phyloP scores from a whole-genome alignment of 2,888 invertebrate species.

The Melikaiella ostensackeni region DNA sequence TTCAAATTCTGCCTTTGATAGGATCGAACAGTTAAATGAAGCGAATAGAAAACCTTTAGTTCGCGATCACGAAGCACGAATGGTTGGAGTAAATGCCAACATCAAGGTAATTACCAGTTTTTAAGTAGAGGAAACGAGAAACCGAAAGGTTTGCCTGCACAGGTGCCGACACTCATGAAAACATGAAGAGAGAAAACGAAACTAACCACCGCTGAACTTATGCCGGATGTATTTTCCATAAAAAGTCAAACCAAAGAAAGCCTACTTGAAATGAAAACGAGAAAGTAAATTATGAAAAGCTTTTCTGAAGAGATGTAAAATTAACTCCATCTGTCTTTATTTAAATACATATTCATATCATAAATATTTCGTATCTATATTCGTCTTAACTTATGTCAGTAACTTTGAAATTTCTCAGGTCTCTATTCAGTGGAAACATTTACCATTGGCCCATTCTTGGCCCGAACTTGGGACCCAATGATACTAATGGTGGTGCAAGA shows the following conservation, averaged over 20 bases:
- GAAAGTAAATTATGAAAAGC: constrained; percentile 33
- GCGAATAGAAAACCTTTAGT: neutral
- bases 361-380: too few relatives aligned
- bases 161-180: constrained; percentile 46
- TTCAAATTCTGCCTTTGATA: neutral
- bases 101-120: constrained; percentile 67
- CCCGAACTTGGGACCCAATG: too few relatives aligned
- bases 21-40: neutral
- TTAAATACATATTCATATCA: neutral
- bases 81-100: constrained; percentile 59
- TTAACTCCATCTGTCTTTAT: neutral
- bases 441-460: too few relatives aligned
- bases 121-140: constrained; percentile 65
- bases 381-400: too few relatives aligned
- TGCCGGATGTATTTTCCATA: constrained; percentile 38
- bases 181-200: constrained; percentile 40
- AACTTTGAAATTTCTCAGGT: neutral
- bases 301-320: too few relatives aligned
- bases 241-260: too few relatives aligned
- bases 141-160: constrained; percentile 42
- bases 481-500: too few relatives aligned
- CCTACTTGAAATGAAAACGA: constrained; percentile 27
- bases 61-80: neutral
- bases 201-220: constrained; percentile 37
- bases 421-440: too few relatives aligned